Evolutionary conservation across 2,113 vertebrate genomes (phyloP), one percentile per base, ranked within the genome.

Genomic region (Brachionichthys hirsutus): DNA sequence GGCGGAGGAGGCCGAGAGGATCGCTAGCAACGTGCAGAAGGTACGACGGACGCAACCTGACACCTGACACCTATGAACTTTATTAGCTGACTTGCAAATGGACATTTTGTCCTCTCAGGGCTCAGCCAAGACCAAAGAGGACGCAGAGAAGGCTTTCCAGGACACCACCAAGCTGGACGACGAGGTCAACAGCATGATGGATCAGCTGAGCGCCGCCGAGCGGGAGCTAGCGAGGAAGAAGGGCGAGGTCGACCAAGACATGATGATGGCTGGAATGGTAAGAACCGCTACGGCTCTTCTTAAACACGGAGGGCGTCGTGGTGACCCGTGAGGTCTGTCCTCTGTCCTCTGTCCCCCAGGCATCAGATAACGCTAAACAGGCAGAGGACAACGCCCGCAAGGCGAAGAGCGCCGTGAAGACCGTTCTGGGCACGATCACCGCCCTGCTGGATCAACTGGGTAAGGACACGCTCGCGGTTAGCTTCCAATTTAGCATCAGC

Each of bases 211-310:
- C 9, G 85, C 88, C 1, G 95, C 94, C 0, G 96, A 99, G 69
- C 79, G 84, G 24, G 94, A 95, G 63, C 90, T 99, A 57, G 80
- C 82, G 53, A 79, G 4, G 53, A 98, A 97, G 76, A 94, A 94
- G 70, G 87, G 86, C 0, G 94, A 93, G 18, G 95, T 96, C 0
- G 93, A 94, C 62, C 88, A 85, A 54, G 97, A 99, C 74, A 97
- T 96, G 95, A 97, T 94, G 94, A 96, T 98, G 95, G 95, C 97
- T 0, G 73, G 78, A 3, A 95, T 94, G 95, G 97, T 98, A 67
- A 60, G 90, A 59, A 3, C 3, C 9, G 0, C 0, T 3, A 12
- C 36, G 2, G 19, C 20, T 40, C 16, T 1, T 1, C 15, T 12
- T 14, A 10, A 40, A 3, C 34, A 35, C 4, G 9, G 34, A 35